Base-by-base conservation (phyloP, 2,888 invertebrate genomes). In the Phalera bucephala region DNA sequence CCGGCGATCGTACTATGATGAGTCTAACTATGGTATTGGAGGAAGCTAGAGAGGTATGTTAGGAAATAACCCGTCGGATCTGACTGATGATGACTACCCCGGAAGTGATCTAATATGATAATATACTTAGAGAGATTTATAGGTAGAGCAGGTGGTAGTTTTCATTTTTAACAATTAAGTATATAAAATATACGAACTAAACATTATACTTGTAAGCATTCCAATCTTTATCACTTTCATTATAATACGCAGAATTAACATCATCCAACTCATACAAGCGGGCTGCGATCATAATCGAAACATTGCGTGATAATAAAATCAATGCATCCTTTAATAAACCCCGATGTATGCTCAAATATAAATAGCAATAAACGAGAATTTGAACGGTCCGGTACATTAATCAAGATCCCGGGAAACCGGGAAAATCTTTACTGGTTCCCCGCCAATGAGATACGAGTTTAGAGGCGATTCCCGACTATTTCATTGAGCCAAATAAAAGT, bases 401-500 rank as follows among this genome's bases (percentile, higher is more conserved):
- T 79, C 75, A 72, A 66, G 65, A 62, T 66, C 53, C 52, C 54
- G 61, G 57, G 50, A 58, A 55, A 63, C 57, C 56, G 62, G 68
- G 59, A 36, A 66, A 71, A 74, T 80, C 75, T 77, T 80, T 65
- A 74, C 73, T 64, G 65, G 65, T 70, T 72, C 52, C 64, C 61
- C 57, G 65, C 77, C 75, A 83, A 80, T 80, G 66, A 69, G 70
- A 80, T 72, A 67, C 64, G 70, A 76, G 76, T 82, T 78, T 71
- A 74, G 67, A 69, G 65, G 67, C 73, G 61, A 76, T 76, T 74
- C 73, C 65, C 65, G 68, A 69, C 72, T 72, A 74, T 75, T 77
- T 74, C 72, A 71, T 76, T 68, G 76, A 67, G 64, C 67, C 73
- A 74, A 86, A 88, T 88, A 87, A 88, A 88, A 88, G 70, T 85